A percentile compares a stretch with the other conserved stretches of the same genome.
These are phyloP conservation scores for Anolis apletophallus DNA, from an alignment of 2,797 vertebrate genomes.

Conservation along the genomic window DNA sequence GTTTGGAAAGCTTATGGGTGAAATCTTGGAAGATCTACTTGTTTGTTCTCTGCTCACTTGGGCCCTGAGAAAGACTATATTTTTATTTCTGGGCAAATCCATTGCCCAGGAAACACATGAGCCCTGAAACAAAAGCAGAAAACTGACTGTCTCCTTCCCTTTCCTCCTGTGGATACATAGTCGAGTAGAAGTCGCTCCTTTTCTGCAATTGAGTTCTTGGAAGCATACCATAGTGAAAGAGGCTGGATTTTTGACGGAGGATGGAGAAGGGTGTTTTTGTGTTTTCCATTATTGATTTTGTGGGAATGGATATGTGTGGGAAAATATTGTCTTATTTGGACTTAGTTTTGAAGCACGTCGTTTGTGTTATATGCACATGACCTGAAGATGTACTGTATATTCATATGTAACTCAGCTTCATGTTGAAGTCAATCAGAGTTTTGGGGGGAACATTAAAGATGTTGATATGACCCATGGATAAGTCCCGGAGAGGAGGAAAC, in stretches of 20 bases:
- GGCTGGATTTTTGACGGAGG: too few relatives aligned
- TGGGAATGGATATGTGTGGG: too few relatives aligned
- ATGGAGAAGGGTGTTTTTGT: too few relatives aligned
- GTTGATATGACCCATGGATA: too few relatives aligned
- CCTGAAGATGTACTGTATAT: too few relatives aligned
- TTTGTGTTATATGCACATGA: too few relatives aligned
- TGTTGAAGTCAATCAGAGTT: too few relatives aligned
- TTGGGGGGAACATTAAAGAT: too few relatives aligned
- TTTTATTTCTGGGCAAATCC: neutral
- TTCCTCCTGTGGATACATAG: neutral
- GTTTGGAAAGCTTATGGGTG: conserved; percentile 5
- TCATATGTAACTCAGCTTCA: too few relatives aligned
- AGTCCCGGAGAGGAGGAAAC: too few relatives aligned
- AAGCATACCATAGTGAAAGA: neutral
- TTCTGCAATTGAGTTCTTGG: neutral
- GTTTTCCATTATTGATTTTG: too few relatives aligned
- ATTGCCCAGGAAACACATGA: too few relatives aligned
- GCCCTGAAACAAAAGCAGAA: neutral
- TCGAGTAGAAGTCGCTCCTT: neutral
- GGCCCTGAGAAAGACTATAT: neutral
- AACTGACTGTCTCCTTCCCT: neutral
- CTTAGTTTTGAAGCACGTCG: neutral
- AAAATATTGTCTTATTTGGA: neutral
- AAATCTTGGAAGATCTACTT: neutral
- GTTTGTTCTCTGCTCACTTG: neutral